A percentile compares a stretch with the other conserved stretches of the same genome.
phyloP scores from a whole-genome alignment of 2,888 invertebrate genomes.

The Serrognathus titanus region DNA sequence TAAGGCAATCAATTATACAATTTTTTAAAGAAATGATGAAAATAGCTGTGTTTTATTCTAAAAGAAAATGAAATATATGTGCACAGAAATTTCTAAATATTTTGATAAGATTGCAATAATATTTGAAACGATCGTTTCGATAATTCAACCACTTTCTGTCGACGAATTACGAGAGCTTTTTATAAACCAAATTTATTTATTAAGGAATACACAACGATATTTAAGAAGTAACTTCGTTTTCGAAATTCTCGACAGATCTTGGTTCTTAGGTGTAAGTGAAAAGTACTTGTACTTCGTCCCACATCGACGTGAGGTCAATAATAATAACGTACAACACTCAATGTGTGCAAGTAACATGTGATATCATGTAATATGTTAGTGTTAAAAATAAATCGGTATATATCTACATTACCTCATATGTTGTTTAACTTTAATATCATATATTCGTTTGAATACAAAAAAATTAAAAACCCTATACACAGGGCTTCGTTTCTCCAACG shows the following conservation, averaged over 20 bases:
- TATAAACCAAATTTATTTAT: slow-evolving; percentile 23
- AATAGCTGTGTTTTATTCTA: slow-evolving; percentile 49
- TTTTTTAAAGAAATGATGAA: slow-evolving; percentile 35
- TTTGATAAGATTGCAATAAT: slow-evolving; percentile 50
- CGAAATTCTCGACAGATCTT: slow-evolving; percentile 10
- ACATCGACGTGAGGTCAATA: slow-evolving; percentile 51
- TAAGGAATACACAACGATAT: slow-evolving; percentile 25
- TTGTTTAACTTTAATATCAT: slow-evolving; percentile 39
- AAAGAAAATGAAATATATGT: slow-evolving; percentile 39
- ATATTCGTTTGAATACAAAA: too few relatives aligned
- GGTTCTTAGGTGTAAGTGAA: slow-evolving; percentile 17
- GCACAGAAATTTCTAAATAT: slow-evolving; percentile 46
- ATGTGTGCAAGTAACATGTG: slow-evolving; percentile 53
- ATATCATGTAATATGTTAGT: slow-evolving; percentile 53
- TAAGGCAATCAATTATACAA: slow-evolving; percentile 47
- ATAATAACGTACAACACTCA: slow-evolving; percentile 51
- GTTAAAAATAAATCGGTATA: slow-evolving; percentile 51
- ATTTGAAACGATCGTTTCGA: slow-evolving; percentile 27
- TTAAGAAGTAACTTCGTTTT: slow-evolving; percentile 9
- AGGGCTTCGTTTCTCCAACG: too few relatives aligned
- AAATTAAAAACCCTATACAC: too few relatives aligned
- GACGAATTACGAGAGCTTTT: slow-evolving; percentile 16
- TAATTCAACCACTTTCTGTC: slow-evolving; percentile 18
- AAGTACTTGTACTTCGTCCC: slow-evolving; percentile 48
- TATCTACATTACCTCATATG: slow-evolving; percentile 46